Base-by-base conservation (phyloP, 2,888 invertebrate species). In the Caenorhabditis panamensis region DNA sequence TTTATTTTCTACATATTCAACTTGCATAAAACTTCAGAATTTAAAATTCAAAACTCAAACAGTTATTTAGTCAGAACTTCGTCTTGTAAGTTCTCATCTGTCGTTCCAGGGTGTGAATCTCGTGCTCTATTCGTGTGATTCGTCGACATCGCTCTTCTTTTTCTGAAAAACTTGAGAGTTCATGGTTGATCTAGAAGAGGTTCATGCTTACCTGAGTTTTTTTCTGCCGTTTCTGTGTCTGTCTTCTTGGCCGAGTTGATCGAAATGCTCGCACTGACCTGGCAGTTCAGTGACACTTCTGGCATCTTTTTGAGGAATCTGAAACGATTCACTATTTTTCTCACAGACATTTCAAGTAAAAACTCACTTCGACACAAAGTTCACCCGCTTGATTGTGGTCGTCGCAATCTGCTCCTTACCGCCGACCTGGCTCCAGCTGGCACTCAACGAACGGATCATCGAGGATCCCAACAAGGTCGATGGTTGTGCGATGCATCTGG, bases 211-310 rank as follows among this genome's bases (percentile, higher is more conserved):
- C 53, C 54, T 11, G 37, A 41, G 44, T 24, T n/a, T 16, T 41
- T 0, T 2, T 44, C 36, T 0, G 41, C 16, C 31, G 13, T 22
- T 64, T 49, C 26, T 4, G n/a, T 18, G 2, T n/a, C 47, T 18
- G n/a, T n/a, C 13, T 20, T 51, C 26, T 53, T 53, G 4, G 62
- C 9, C 22, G 72, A 51, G 16, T 73, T 73, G 18, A 73, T 4
- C 2, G 73, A 73, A 20, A 73, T 66, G 26, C 64, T 73, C 2
- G 73, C 73, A 58, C 64, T 73, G 51, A 73, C 51, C 28, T 73
- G 64, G 51, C 73, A 73, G 37, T 44, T 64, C 37, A 73, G 41
- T 22, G 73, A 73, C 5, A 73, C 64, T 26, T 73, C 64, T 4
- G 73, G 73, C 5, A 73, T 20, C 3, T 58, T 44, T 41, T 73